Evolutionary conservation across 2,888 invertebrate genomes (phyloP).

Genomic region (Polymixis flavicincta): DNA sequence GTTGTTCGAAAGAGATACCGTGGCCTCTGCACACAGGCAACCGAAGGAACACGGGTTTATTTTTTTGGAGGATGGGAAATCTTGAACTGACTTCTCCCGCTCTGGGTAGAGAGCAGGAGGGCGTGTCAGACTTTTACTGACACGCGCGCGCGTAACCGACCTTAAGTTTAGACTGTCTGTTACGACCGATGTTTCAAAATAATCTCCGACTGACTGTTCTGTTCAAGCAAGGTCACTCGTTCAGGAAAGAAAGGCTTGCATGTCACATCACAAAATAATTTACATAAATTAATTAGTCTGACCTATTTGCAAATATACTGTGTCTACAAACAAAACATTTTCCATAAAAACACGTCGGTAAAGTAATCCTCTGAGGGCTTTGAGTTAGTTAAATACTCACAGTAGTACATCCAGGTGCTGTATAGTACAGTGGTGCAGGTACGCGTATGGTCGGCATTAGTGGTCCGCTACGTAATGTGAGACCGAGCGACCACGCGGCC

Average conservation of each 20-base stretch:
- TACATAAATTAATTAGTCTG: background rate
- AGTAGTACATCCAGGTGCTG: background rate
- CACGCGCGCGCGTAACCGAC: too few relatives aligned
- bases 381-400: background rate
- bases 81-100: too few relatives aligned
- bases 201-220: too few relatives aligned
- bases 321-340: background rate
- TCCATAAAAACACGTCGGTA: background rate
- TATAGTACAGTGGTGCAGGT: constrained; percentile 2
- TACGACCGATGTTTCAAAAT: background rate
- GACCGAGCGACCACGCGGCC: constrained; percentile 16
- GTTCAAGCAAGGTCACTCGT: too few relatives aligned
- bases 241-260: background rate
- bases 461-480: constrained; percentile 30
- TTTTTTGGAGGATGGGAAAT: too few relatives aligned
- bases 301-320: background rate
- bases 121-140: too few relatives aligned
- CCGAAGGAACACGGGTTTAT: too few relatives aligned
- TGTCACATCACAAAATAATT: background rate
- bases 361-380: background rate
- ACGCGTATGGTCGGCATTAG: constrained; percentile 4
- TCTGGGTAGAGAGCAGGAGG: too few relatives aligned
- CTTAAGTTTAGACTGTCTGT: too few relatives aligned
- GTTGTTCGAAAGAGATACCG: too few relatives aligned
- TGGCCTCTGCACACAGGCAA: too few relatives aligned